Conservation (phyloP, 2,113 vertebrate species). For the Alligator sinensis region DNA sequence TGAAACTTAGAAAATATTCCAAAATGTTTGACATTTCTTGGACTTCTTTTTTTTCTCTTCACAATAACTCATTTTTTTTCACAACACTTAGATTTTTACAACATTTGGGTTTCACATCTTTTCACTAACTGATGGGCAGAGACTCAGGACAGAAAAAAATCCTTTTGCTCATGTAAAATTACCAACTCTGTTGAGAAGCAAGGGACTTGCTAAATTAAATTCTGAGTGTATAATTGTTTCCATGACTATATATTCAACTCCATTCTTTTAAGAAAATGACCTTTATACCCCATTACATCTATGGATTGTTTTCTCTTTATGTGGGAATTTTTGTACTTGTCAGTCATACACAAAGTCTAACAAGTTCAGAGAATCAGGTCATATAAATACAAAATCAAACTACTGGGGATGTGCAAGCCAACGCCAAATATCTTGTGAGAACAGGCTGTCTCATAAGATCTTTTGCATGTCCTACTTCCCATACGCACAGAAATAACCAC, state of each 20-base stretch:
- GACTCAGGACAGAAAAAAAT: background rate
- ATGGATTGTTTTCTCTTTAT: background rate
- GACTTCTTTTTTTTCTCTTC: no score
- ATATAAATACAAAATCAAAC: background rate
- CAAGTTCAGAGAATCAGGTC: background rate
- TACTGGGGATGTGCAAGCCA: background rate
- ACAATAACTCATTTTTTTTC: no score
- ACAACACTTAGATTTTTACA: no score
- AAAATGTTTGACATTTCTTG: background rate
- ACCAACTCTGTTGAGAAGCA: background rate
- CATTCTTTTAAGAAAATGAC: background rate
- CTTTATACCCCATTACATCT: background rate
- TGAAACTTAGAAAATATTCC: background rate
- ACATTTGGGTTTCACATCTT: background rate
- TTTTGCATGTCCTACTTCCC: background rate
- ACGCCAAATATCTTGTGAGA: background rate
- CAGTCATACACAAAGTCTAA: background rate
- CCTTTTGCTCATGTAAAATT: background rate
- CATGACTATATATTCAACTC: slow-evolving; percentile 14
- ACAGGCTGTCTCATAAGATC: background rate
- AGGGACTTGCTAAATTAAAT: background rate
- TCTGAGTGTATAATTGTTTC: background rate
- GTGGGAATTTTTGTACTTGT: background rate
- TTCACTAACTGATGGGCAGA: background rate
- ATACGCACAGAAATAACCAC: background rate